Conservation (phyloP, 2,888 invertebrate genomes). For the Chymomyza amoena region DNA sequence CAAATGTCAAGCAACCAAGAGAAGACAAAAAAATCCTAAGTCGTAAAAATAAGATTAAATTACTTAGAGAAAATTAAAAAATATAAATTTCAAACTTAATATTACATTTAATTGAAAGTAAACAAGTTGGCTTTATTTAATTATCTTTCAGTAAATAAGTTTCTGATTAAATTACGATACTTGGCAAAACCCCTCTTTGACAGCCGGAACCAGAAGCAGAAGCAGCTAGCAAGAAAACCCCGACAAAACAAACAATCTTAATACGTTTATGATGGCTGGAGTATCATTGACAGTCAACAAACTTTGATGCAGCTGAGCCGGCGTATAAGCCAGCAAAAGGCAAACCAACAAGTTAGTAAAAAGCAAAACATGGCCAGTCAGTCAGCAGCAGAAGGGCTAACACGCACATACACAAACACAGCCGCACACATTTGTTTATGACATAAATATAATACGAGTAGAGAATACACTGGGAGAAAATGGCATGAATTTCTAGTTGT, state of each 20-base stretch:
- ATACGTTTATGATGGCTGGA: conserved; percentile 11
- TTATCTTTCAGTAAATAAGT: neutral
- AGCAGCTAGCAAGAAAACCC: neutral
- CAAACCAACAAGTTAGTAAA: conserved; percentile 1
- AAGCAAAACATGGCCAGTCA: conserved; percentile 1
- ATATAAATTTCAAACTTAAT: neutral
- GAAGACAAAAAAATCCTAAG: neutral
- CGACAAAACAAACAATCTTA: neutral
- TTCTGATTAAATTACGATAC: neutral
- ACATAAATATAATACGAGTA: neutral
- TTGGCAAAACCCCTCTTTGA: neutral
- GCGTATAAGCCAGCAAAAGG: neutral
- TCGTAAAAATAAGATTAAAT: neutral
- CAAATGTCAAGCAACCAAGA: neutral
- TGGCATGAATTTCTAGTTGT: too few species aligned
- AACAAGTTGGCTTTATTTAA: neutral
- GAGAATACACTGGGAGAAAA: too few species aligned
- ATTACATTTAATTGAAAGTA: neutral
- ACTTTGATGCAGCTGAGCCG: conserved; percentile 4
- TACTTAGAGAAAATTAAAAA: neutral
- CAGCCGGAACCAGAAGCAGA: neutral
- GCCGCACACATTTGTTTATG: neutral
- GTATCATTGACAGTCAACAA: conserved; percentile 3
- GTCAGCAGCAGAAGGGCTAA: neutral
- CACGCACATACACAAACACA: neutral